phyloP scores from a whole-genome alignment of 2,888 invertebrate species.

The Lapara coniferarum region DNA sequence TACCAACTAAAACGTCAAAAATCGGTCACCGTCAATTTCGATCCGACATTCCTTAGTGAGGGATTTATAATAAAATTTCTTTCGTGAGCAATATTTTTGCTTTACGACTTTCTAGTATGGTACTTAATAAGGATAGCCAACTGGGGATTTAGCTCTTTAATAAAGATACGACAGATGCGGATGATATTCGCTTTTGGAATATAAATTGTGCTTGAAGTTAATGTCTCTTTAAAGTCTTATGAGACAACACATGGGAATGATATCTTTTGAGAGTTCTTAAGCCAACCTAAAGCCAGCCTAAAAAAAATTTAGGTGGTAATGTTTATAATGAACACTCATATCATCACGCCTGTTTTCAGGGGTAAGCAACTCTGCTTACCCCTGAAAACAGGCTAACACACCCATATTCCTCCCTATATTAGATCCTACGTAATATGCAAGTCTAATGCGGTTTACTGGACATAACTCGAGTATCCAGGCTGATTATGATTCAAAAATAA shows the following conservation, averaged over 20 bases:
- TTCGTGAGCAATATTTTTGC: conserved; percentile 5
- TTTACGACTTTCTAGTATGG: conserved; percentile 4
- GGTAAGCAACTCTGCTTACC: no score
- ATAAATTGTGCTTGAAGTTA: not conserved
- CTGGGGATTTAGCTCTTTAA: conserved; percentile 6
- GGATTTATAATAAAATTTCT: not conserved
- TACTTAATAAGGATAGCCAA: conserved; percentile 9
- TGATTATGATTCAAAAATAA: no score
- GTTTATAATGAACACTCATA: no score
- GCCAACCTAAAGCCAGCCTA: no score
- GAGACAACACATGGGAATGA: not conserved
- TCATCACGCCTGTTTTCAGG: no score
- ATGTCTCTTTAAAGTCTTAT: not conserved
- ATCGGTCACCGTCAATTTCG: not conserved
- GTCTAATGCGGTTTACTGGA: no score
- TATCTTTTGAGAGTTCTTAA: not conserved
- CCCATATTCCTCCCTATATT: no score
- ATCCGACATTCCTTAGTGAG: not conserved
- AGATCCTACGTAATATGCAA: no score
- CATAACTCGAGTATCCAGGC: no score
- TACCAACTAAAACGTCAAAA: not conserved
- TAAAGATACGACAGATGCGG: not conserved
- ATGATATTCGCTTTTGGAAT: not conserved
- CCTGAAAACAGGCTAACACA: no score
- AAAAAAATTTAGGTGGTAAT: no score